Conservation (phyloP, 2,797 vertebrate genomes). For the Acipenser ruthenus region DNA sequence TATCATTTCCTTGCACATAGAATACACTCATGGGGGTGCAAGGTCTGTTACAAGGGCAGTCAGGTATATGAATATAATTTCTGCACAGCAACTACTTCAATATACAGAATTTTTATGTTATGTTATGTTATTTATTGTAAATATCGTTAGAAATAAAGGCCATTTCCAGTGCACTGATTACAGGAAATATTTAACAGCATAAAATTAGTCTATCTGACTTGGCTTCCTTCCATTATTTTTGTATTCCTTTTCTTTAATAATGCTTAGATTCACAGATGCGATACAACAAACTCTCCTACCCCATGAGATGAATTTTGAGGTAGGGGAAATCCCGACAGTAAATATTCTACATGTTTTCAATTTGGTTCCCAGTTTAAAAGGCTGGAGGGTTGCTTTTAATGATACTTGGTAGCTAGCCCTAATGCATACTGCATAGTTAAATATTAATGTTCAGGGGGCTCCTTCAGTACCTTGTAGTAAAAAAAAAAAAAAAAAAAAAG, state of each 20-base stretch:
- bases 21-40: no score
- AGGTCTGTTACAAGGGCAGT: no score
- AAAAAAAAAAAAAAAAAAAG: no score
- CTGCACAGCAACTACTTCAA: no score
- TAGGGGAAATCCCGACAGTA: not conserved
- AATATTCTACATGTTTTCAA: not conserved
- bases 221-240: not conserved
- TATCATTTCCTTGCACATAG: no score
- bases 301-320: not conserved
- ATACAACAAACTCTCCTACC: not conserved
- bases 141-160: no score
- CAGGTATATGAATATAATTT: no score
- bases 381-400: constrained; percentile 1
- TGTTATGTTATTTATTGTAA: no score
- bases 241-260: not conserved
- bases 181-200: no score
- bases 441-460: not conserved
- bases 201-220: no score
- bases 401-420: not conserved
- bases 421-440: not conserved
- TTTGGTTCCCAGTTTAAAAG: not conserved
- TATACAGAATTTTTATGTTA: no score
- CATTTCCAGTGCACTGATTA: no score
- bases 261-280: not conserved
- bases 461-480: not conserved